Evolutionary conservation across 2,888 invertebrate species (phyloP), one percentile per base, ranked within the genome.

Genomic region (Acrocera orbiculus): DNA sequence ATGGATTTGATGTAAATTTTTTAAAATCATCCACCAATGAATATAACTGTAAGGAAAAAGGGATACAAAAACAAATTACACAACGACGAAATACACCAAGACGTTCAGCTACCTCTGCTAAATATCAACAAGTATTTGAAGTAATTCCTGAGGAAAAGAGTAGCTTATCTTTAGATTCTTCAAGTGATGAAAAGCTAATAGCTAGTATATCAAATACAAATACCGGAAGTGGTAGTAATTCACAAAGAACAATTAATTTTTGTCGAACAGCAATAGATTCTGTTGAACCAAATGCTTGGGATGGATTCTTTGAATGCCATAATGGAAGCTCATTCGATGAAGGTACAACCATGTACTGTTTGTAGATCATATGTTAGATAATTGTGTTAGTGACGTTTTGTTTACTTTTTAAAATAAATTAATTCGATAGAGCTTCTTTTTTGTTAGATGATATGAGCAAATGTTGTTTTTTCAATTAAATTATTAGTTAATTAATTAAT

Each of bases 61-160:
- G 22, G 42, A 57, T 61, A n/a, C 47, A 23, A 11, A 13, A 24
- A 13, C 34, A 31, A 26, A 30, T 16, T 10, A 20, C 13, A 16
- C 25, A 30, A 16, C 34, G 36, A 10, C 39, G 39, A 3, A 33
- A 24, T 25, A 41, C 39, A 9, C 41, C 41, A 8, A 30, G 37
- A 19, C 39, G 42, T n/a, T 43, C 44, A 10, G 38, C 42, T 4
- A 39, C 34, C 23, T 37, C 39, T 11, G 27, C 62, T 34, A 60
- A 62, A 25, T 65, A 64, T 44, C 58, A 58, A 25, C 63, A 63
- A 35, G 57, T 60, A 23, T 68, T 67, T 47, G 67, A 69, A 43
- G 65, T 64, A 5, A 70, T 70, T 40, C 69, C 69, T 11, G 69
- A 70, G 49, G 70, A 70, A 48, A 60, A 61, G 40, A 62, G 63